Base-by-base conservation (phyloP, 2,888 invertebrate genomes). In the Steromphala cineraria region DNA sequence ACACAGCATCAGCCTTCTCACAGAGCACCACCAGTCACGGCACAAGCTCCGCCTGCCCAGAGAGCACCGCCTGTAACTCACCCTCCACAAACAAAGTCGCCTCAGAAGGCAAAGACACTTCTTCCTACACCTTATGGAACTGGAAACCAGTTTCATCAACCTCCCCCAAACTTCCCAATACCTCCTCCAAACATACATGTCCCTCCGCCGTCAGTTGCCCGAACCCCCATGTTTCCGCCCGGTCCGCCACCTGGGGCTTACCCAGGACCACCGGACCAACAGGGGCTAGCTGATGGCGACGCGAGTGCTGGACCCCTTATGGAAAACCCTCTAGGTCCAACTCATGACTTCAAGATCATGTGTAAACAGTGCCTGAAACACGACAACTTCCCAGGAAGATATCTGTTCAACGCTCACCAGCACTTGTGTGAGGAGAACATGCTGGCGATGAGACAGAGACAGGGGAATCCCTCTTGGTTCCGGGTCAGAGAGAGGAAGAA, bases 381-480 rank as follows among this genome's bases (percentile, higher is more conserved):
- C 2, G 81, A 83, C 28, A 83, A 80, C 1, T 76, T 74, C 36
- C 85, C 84, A 5, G 87, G 88, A 7, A 24, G 81, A 0, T 88
- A 86, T 79, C 75, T 83, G 3, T 86, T 84, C 76, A 80, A 79
- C 15, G 78, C 82, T 1, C 53, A 75, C 31, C 75, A 78, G 21
- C 91, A 91, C 71, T 84, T 85, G 53, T 92, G 92, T 83, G 88
- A 86, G 53, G 90, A 91, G 80, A 88, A 89, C 67, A 82, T 90
- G 31, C 85, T 92, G 21, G 89, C 87, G 2, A 86, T 91, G 67
- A 84, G 80, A 53, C 53, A 53, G 1, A 24, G 76, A 0, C 79
- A 67, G 5, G 67, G 40, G 19, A 53, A 67, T 19, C 78, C 67
- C 21, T 62, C 56, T 0, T 92, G 90, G 90, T 53, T 88, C 17